Percentiles rank a stretch among this genome's conserved stretches.
These are phyloP conservation scores for Onthophagus sagittarius DNA, from an alignment of 2,888 invertebrate genomes.

Conservation along the genomic window DNA sequence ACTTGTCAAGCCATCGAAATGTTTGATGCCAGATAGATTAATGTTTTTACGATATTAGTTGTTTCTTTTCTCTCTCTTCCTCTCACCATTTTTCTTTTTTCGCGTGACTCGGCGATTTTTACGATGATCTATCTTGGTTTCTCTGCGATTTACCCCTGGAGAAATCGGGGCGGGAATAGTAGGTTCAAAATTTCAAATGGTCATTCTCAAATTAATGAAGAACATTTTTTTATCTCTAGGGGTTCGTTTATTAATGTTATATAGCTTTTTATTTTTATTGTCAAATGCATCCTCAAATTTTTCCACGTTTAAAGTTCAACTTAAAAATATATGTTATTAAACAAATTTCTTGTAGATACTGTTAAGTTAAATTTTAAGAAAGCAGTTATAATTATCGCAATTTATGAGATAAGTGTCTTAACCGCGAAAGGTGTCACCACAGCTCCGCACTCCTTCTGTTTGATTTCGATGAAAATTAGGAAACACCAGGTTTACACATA, in stretches of 20 bases:
- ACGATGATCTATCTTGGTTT: background rate
- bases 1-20: constrained; percentile 43
- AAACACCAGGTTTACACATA: background rate
- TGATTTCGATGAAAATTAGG: background rate
- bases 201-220: constrained; percentile 36
- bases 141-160: constrained; percentile 16
- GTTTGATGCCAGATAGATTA: constrained; percentile 48
- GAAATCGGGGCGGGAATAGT: constrained; percentile 18
- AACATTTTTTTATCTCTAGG: constrained; percentile 12
- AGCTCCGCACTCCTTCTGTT: background rate
- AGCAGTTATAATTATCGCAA: background rate
- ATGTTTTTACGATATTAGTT: constrained; percentile 47
- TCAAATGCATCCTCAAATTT: no score
- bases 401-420: background rate
- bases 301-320: no score
- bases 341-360: background rate
- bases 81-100: no score
- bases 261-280: background rate
- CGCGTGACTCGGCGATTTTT: constrained; percentile 38
- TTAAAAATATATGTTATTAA: no score
- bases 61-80: constrained; percentile 32
- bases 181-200: constrained; percentile 36
- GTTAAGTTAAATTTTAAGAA: background rate
- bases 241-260: constrained; percentile 9
- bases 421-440: background rate